Evolutionary conservation across 2,797 vertebrate genomes (phyloP), one percentile per base, ranked within the genome.

Genomic region (Gallinago solitaria): DNA sequence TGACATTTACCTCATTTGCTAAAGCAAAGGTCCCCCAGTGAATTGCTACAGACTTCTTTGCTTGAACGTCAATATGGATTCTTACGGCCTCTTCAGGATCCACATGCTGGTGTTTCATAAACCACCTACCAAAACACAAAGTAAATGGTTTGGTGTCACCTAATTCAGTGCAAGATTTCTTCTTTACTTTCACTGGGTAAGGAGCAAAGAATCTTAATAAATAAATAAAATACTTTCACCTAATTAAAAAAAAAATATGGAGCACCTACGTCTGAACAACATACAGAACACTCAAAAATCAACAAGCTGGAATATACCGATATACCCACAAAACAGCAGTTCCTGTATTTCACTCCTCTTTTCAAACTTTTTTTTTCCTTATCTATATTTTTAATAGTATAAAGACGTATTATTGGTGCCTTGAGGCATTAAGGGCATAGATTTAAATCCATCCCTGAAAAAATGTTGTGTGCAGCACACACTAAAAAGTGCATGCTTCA

Each of bases 11-110:
- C 99, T 99, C 99, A 80, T 99, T 98, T 75, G 99, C 98, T 70
- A 99, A 98, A 67, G 99, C 99, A 92, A 99, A 99, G 19, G 99
- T 99, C 73, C 99, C 99, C 99, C 99, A 99, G 32, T 99, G 99
- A 96, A 99, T 98, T 63, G 98, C 99, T 89, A 99, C 91, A 4
- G 99, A 99, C 87, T 98, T 98, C 97, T 98, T 99, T 53, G 99
- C 97, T 94, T 98, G 98, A 89, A 99, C 97, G 88, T 99, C 99
- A 47, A 98, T 98, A 92, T 99, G 99, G 95, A 99, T 99, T 97
- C 98, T 98, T 78, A 99, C 99, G 23, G 99, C 99, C 96, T 99
- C 99, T 89, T 99, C 99, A 87, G 99, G 99, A 92, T 99, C 98
- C 65, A 99, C 98, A 13, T 99, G 99, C 81, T 99, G 99, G 59